Evolutionary conservation across 2,888 invertebrate genomes (phyloP).

Genomic region (Digitonthophagus gazella): DNA sequence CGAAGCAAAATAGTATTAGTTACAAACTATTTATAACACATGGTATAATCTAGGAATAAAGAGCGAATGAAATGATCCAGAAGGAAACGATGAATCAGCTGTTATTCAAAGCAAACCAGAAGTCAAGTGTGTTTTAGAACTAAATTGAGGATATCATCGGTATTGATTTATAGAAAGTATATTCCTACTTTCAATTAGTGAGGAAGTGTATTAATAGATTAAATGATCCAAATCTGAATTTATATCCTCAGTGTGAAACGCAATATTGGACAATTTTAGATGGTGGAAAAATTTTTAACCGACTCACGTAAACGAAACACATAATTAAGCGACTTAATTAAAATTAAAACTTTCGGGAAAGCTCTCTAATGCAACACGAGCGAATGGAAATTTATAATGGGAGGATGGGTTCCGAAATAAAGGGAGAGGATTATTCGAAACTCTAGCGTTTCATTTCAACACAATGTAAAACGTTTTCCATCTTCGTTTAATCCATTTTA

Average conservation of each 20-base stretch:
- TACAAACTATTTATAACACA: background rate
- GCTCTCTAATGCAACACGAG: background rate
- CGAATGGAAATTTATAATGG: background rate
- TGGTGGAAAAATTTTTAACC: background rate
- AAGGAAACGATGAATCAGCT: background rate
- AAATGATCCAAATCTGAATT: too few species aligned
- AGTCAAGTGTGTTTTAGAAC: background rate
- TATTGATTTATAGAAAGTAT: too few species aligned
- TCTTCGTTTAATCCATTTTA: background rate
- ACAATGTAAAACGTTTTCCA: too few species aligned
- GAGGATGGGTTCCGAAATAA: background rate
- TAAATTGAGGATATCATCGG: background rate
- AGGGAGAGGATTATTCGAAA: background rate
- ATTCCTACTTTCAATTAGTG: too few species aligned
- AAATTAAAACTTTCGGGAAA: background rate
- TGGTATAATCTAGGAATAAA: background rate
- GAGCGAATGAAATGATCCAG: background rate
- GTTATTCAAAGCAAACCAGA: background rate
- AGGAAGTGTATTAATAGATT: too few species aligned
- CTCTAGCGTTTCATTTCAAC: background rate
- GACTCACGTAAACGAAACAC: background rate
- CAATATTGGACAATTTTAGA: too few species aligned
- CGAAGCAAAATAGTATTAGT: too few species aligned
- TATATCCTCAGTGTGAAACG: too few species aligned
- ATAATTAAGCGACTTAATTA: background rate